Evolutionary conservation across 2,797 vertebrate genomes (phyloP).

Genomic region (Iguana delicatissima): DNA sequence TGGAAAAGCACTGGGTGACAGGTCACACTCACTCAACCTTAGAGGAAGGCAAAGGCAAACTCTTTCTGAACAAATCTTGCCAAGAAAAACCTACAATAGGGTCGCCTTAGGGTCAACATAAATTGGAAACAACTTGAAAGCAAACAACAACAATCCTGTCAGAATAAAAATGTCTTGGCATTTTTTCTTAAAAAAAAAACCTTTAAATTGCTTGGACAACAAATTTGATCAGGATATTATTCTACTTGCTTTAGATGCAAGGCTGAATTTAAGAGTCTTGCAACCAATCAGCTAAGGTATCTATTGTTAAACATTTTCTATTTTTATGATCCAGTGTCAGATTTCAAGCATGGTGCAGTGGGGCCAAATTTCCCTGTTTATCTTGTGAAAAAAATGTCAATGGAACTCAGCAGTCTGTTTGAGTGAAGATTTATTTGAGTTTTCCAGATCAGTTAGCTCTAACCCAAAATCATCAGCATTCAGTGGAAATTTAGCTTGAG

Average conservation of each 20-base stretch:
- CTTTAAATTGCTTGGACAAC: background rate
- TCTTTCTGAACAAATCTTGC: too few species aligned
- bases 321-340: background rate
- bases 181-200: too few species aligned
- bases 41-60: too few species aligned
- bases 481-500: conserved; percentile 54
- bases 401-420: conserved; percentile 29
- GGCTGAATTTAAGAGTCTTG: background rate
- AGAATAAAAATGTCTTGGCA: background rate
- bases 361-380: conserved; percentile 16
- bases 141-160: too few species aligned
- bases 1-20: too few species aligned
- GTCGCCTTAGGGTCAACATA: too few species aligned
- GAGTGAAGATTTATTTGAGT: conserved; percentile 54
- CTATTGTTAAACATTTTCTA: background rate
- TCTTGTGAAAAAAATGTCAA: conserved; percentile 26
- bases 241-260: background rate
- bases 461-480: conserved; percentile 33
- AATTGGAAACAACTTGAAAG: too few species aligned
- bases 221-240: too few species aligned
- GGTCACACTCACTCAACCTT: too few species aligned
- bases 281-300: background rate
- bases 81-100: background rate
- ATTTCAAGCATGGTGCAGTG: background rate
- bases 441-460: conserved; percentile 48